phyloP scores from a whole-genome alignment of 2,888 invertebrate species.

The Itoplectis maculator region DNA sequence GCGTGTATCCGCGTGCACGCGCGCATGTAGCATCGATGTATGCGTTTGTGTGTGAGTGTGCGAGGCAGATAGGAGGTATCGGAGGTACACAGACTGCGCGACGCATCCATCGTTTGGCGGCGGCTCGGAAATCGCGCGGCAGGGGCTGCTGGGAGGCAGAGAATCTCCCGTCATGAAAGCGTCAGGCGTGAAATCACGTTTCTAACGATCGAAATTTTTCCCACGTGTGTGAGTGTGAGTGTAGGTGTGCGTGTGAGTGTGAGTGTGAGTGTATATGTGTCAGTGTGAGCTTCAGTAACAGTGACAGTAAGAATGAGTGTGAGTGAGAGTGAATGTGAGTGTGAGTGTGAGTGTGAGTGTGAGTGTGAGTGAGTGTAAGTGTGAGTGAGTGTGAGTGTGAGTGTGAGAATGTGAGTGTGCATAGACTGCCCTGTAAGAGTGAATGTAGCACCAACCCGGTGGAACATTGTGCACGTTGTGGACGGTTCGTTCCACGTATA shows the following conservation, averaged over 20 bases:
- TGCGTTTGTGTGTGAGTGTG: background rate
- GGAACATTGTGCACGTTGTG: background rate
- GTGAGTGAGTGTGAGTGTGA: no score
- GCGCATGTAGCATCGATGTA: background rate
- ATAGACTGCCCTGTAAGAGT: conserved; percentile 24
- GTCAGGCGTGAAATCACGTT: conserved; percentile 81
- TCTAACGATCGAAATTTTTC: conserved; percentile 78
- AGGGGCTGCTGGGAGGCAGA: conserved; percentile 32
- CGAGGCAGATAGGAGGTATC: conserved; percentile 1
- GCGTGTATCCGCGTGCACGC: background rate
- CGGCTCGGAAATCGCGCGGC: conserved; percentile 44
- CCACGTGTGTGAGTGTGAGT: conserved; percentile 13
- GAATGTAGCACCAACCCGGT: conserved; percentile 18
- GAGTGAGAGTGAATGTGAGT: no score
- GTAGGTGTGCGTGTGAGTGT: background rate
- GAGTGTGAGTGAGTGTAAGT: no score
- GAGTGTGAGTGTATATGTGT: no score
- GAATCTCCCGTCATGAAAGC: conserved; percentile 75
- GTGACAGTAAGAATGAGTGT: no score
- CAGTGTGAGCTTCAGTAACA: no score
- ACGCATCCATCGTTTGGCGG: conserved; percentile 54
- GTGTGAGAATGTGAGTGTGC: no score
- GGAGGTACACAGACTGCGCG: conserved; percentile 31
- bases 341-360: no score
- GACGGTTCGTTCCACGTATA: background rate